Percentiles rank a stretch among this genome's conserved stretches.
Evolutionary conservation across 2,888 invertebrate genomes (phyloP).

Genomic region (Pseudanteris insignis): DNA sequence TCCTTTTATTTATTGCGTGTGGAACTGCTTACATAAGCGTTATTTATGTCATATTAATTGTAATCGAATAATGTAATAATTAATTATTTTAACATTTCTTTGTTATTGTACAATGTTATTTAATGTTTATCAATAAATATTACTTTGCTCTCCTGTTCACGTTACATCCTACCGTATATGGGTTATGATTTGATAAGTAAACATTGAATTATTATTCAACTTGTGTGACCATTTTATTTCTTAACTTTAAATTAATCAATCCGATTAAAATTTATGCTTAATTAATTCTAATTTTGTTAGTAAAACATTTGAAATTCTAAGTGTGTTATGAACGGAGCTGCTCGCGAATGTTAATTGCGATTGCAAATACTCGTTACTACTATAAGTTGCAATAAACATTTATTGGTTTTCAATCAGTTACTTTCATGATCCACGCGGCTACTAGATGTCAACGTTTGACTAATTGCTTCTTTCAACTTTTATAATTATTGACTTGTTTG

Average conservation of each 20-base stretch:
- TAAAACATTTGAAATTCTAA: background rate
- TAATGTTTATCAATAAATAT: slow-evolving; percentile 13
- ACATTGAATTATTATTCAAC: background rate
- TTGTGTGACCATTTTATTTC: no score
- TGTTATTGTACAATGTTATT: slow-evolving; percentile 19
- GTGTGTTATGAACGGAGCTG: no score
- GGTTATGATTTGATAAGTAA: slow-evolving; percentile 5
- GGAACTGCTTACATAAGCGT: slow-evolving; percentile 11
- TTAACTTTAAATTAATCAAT: background rate
- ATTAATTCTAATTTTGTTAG: background rate
- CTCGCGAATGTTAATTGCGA: no score
- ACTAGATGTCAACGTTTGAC: slow-evolving; percentile 20
- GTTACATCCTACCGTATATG: slow-evolving; percentile 8
- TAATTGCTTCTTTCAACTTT: background rate
- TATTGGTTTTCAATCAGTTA: no score
- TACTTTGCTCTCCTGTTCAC: slow-evolving; percentile 13
- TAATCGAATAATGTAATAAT: slow-evolving; percentile 14
- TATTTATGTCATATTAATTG: slow-evolving; percentile 28
- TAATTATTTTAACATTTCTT: background rate
- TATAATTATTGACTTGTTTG: background rate
- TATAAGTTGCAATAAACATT: no score
- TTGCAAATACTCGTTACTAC: no score
- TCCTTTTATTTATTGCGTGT: slow-evolving; percentile 9
- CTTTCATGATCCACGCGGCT: background rate
- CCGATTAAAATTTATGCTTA: background rate